Evolutionary conservation across 2,888 invertebrate genomes (phyloP).

Genomic region (Anorthoa munda): DNA sequence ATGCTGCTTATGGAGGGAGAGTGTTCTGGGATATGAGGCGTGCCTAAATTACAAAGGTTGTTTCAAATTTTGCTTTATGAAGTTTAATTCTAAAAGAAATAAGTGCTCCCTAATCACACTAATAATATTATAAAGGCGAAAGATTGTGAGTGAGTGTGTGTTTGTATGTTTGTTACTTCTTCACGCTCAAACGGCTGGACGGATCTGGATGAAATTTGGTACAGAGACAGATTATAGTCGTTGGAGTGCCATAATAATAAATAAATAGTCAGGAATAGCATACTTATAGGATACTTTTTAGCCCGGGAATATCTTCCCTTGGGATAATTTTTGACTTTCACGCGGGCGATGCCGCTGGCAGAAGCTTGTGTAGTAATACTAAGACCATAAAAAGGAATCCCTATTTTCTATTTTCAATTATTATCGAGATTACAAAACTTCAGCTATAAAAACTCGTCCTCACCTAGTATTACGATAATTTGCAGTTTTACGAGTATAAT

Average conservation of each 20-base stretch:
- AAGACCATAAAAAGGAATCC: neutral
- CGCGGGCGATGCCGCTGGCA: too few species aligned
- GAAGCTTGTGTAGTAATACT: neutral
- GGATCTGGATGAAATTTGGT: too few species aligned
- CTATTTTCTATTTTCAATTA: conserved; percentile 23
- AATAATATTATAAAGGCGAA: too few species aligned
- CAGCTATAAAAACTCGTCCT: conserved; percentile 23
- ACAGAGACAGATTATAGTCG: too few species aligned
- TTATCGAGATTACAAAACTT: conserved; percentile 24
- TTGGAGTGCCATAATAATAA: too few species aligned
- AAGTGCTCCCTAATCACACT: neutral
- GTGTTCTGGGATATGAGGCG: conserved; percentile 13
- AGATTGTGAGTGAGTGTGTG: too few species aligned
- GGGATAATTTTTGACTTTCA: too few species aligned
- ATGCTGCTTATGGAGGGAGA: neutral
- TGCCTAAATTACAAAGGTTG: neutral
- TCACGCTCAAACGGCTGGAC: too few species aligned
- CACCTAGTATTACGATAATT: conserved; percentile 6
- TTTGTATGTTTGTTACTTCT: too few species aligned
- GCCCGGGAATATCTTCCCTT: too few species aligned
- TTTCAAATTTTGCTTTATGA: neutral
- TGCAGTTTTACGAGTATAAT: conserved; percentile 45
- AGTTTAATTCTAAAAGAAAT: neutral
- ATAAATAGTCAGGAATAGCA: too few species aligned
- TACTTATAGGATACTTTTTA: too few species aligned